Evolutionary conservation across 1,140 invertebrate species (phyloP).

Genomic region (Conus ventricosus): DNA sequence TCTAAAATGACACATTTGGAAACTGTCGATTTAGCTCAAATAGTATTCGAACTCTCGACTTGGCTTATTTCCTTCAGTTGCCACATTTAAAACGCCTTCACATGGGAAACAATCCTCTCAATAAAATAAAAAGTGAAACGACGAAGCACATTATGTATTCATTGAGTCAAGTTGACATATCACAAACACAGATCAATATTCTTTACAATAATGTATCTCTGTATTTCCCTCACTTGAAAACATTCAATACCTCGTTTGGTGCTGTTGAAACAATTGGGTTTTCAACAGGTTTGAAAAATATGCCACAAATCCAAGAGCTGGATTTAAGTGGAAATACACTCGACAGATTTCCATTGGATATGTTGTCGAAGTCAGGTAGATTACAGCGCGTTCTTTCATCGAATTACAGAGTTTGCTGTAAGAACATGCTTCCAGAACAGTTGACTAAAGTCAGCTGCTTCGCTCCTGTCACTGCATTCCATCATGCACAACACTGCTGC

Average conservation of each 20-base stretch:
- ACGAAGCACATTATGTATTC: no score
- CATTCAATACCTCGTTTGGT: background rate
- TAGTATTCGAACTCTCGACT: background rate
- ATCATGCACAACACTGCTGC: slow-evolving; percentile 51
- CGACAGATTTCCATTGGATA: background rate
- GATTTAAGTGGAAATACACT: background rate
- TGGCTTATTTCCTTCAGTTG: background rate
- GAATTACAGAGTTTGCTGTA: slow-evolving; percentile 13
- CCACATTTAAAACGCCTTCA: background rate
- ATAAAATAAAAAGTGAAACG: background rate
- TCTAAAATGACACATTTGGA: background rate
- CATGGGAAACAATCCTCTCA: background rate
- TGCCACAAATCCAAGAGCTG: background rate
- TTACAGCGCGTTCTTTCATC: background rate
- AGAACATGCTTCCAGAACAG: background rate
- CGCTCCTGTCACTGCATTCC: background rate
- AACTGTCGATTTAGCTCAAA: background rate
- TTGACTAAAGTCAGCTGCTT: background rate
- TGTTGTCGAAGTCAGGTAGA: background rate
- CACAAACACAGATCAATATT: background rate
- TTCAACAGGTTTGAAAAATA: background rate
- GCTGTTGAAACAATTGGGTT: background rate
- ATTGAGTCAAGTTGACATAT: background rate
- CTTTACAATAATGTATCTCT: background rate
- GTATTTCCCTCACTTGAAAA: background rate